Base-by-base conservation (phyloP, 1,140 invertebrate species). In the Chionoecetes opilio region DNA sequence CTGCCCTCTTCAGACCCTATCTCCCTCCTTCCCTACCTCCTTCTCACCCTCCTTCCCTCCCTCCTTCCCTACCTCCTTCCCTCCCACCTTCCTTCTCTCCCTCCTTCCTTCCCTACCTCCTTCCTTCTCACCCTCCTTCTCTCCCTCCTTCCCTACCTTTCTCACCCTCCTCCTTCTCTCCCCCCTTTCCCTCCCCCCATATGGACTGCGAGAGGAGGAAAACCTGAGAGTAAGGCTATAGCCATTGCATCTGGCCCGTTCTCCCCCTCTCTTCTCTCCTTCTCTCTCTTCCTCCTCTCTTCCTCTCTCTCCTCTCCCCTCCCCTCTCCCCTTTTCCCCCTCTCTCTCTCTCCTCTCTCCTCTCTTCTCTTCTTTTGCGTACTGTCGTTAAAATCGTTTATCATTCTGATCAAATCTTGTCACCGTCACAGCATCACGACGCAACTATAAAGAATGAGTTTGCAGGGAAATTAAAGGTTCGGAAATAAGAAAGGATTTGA, bases 231-330 rank as follows among this genome's bases (percentile, higher is more conserved):
- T 2, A n/a, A 26, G n/a, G n/a, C 5, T 1, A 3, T 75, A 21
- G 63, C 26, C 63, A n/a, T 75, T 75, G 63, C n/a, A 75, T 21
- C 63, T n/a, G n/a, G 63, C 6, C n/a, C 63, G 21, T 75, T 17
- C 63, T 75, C 63, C n/a, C 63, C n/a, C 63, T 75, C 63, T 75
- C 63, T 75, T n/a, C 63, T 75, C 63, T 75, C 63, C n/a, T 26
- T 75, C 63, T 75, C 63, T 75, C 63, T 75, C 63, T 75, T 14
- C 14, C 41, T 46, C n/a, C n/a, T n/a, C 41, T 46, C 41, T 46
- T 14, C 14, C 41, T 46, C 41, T 46, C 41, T 46, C 41, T 46
- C n/a, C 41, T 46, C 41, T 46, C 41, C 14, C 41, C 14, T 14
- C 14, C 63, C n/a, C 63, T 75, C 63, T 75, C 63, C 26, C 53